These are phyloP conservation scores for Xestia xanthographa DNA, from an alignment of 2,888 invertebrate genomes.

Conservation along the genomic window DNA sequence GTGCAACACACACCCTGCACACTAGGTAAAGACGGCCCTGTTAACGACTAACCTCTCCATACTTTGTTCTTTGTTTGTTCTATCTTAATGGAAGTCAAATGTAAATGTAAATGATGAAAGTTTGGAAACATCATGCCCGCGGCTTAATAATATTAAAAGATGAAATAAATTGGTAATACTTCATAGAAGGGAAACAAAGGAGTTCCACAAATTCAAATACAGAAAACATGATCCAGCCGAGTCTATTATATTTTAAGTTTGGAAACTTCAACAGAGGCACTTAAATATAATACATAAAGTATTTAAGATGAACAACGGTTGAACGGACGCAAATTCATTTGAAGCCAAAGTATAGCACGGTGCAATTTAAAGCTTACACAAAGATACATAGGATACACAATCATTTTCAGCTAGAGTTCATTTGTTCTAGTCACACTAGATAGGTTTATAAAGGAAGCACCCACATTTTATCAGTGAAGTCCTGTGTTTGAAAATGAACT, in stretches of 20 bases:
- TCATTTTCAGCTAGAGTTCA: neutral
- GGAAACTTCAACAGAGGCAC: conserved; percentile 50
- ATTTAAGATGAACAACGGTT: conserved; percentile 56
- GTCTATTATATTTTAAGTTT: conserved; percentile 26
- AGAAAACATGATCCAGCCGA: conserved; percentile 5
- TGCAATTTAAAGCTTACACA: neutral
- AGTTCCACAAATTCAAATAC: conserved; percentile 32
- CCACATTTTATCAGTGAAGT: neutral
- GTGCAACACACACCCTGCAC: too few relatives aligned
- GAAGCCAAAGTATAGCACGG: conserved; percentile 15
- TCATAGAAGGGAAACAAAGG: conserved; percentile 14
- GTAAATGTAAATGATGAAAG: too few relatives aligned
- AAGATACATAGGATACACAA: too few relatives aligned
- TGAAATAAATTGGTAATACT: neutral
- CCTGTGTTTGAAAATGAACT: neutral
- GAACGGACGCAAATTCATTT: conserved; percentile 33
- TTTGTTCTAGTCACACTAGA: neutral
- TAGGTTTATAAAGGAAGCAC: neutral
- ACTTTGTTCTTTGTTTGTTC: too few relatives aligned
- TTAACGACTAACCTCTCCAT: too few relatives aligned
- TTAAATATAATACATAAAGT: conserved; percentile 53
- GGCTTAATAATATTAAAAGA: neutral
- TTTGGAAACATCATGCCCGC: neutral
- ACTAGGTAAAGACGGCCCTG: too few relatives aligned
- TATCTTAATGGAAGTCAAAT: neutral